Base-by-base conservation (phyloP, 1,140 invertebrate genomes). In the Trichonephila inaurata region DNA sequence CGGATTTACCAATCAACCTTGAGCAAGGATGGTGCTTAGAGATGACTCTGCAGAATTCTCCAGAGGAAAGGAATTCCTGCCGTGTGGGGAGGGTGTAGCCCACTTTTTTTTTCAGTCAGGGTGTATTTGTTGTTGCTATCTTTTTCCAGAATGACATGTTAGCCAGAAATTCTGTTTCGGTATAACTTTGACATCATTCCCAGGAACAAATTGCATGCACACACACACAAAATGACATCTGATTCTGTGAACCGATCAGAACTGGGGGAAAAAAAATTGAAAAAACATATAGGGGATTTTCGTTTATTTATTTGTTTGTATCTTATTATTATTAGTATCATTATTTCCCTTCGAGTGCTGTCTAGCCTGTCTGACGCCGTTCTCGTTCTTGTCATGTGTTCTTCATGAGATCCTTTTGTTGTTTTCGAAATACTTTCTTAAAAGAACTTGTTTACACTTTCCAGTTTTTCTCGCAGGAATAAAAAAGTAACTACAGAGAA, bases 391-490 rank as follows among this genome's bases (percentile, higher is more conserved):
- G 24, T 18, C 51, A 51, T 60, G n/a, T 60, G 18, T 21, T 51
- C 51, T 51, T 51, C 5, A 58, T 33, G 18, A 44, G 51, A 19
- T 61, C 60, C 51, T 60, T 86, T 86, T 86, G 16, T 86, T 62
- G 24, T 33, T 28, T 86, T 58, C 28, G n/a, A 24, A 44, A 28
- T 12, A 86, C 85, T 86, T 86, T 86, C 85, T 61, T 61, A 86
- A 85, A 33, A 77, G 83, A 61, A 89, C 87, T 62, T 89, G 87
- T 89, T 89, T 89, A 89, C 62, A 85, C 83, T 85, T 85, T 85
- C 83, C 14, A 21, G 83, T 61, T 85, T 85, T 33, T 24, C 51
- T 58, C 58, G n/a, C 51, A 85, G 21, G 21, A 85, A 77, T 77
- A 77, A 77, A 77, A 64, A 77, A 77, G 18, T 33, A n/a, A 69